Conservation (phyloP, 2,797 vertebrate species). For the Poecilia velifera region DNA sequence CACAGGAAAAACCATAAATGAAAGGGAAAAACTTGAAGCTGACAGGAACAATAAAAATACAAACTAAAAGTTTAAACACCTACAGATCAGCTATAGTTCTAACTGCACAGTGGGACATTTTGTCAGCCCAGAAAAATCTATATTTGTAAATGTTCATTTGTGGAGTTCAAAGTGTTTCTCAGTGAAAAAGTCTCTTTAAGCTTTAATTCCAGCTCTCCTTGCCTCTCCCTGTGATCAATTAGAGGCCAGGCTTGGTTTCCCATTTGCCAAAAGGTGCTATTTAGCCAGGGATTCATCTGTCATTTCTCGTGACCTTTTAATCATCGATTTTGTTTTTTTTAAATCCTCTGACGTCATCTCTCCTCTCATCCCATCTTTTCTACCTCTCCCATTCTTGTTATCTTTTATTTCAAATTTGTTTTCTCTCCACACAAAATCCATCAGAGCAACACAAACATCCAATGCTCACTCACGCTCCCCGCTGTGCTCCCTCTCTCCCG, state of each 20-base stretch:
- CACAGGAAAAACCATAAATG: too few relatives aligned
- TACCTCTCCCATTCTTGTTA: conserved; percentile 1
- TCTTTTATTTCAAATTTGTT: background rate
- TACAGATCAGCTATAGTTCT: background rate
- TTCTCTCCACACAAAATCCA: conserved; percentile 31
- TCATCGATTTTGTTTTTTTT: conserved; percentile 69
- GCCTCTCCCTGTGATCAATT: conserved; percentile 40
- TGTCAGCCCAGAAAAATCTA: background rate
- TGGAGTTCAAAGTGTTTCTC: conserved; percentile 7
- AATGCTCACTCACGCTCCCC: background rate
- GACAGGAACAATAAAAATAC: background rate
- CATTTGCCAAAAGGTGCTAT: conserved; percentile 53
- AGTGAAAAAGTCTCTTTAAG: conserved; percentile 37
- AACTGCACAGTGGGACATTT: background rate
- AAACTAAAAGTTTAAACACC: background rate
- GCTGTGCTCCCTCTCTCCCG: background rate
- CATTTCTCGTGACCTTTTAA: conserved; percentile 68
- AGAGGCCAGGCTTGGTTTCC: conserved; percentile 44
- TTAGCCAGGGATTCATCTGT: conserved; percentile 21
- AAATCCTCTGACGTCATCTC: conserved; percentile 42
- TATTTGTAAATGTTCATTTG: conserved; percentile 4
- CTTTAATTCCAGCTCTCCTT: conserved; percentile 20
- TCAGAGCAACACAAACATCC: conserved; percentile 17
- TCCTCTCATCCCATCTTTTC: conserved; percentile 37
- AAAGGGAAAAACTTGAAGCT: too few relatives aligned